Base-by-base conservation (phyloP, 2,797 vertebrate genomes). In the Taenioides sp. region DNA sequence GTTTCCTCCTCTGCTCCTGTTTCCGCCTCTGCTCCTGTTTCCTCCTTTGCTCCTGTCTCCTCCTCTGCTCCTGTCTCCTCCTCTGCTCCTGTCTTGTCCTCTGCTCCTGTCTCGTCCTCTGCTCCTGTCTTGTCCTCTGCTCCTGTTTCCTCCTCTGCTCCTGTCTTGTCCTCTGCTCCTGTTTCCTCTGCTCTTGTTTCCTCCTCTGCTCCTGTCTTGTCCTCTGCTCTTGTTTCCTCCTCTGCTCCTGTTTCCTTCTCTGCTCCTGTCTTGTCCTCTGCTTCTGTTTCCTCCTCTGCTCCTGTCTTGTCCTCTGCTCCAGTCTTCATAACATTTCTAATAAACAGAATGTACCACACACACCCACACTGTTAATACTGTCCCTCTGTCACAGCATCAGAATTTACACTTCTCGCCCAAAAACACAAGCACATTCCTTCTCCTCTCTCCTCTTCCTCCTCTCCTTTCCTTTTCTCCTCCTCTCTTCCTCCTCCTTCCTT, bases 351-450 rank as follows among this genome's bases (percentile, higher is more conserved):
- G 34, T 54, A 84, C 83, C 60, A 86, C 83, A 23, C 76, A 83
- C 86, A 58, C 87, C 80, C 88, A 84, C 87, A 43, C 68, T 10
- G 83, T 23, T 55, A 23, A 72, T 63, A 82, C 79, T 79, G 80
- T 76, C 87, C 87, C 87, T 80, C 87, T 85, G 84, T 80, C 61
- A 23, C 73, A 57, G 20, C 74, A 27, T 78, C 72, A 67, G 65
- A 81, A 74, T 75, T 77, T 67, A 61, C 75, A 64, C 78, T 37
- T 28, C 22, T 61, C 62, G 58, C 69, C 78, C 66, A 71, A 80
- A 89, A 80, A 74, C 49, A 65, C 57, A 54, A 49, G 31, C 69
- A 71, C 22, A 65, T 64, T 52, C 60, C 43, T 4, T 75, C 82
- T 57, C 69, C 7, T 6, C 28, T 3, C n/a, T n/a, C n/a, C 28